Base-by-base conservation (phyloP, 2,113 vertebrate genomes). In the Peromyscus californicus region DNA sequence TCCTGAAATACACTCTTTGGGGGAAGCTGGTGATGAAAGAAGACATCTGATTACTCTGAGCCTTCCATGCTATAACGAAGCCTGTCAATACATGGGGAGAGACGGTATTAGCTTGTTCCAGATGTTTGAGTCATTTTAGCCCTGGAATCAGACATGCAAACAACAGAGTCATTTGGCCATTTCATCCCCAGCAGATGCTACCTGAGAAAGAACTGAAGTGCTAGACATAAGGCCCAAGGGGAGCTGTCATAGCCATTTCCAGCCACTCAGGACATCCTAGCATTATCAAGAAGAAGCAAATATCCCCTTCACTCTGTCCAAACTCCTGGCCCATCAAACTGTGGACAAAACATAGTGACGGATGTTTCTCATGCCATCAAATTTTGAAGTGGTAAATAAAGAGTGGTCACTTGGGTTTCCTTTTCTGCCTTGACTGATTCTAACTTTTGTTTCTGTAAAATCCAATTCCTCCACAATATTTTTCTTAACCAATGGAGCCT, bases 221-320 rank as follows among this genome's bases (percentile, higher is more conserved):
- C 54, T 22, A 79, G 42, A 76, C 1, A 79, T 13, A 57, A 10
- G 42, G 67, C 33, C 51, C 48, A 51, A 31, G 2, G 61, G 76
- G 19, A 95, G 19, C 33, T 88, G 17, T 65, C 59, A 39, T 33
- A 90, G 24, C 33, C 22, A 95, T 91, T 70, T 87, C 6, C 12
- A 83, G 86, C 6, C 33, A 95, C 48, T 91, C 8, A 69, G 76
- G 67, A 91, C 12, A 59, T 10, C 51, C 45, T 39, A 87, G 45
- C 31, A 79, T 74, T 70, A 61, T 89, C 33, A 95, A 82, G 39
- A 22, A 94, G 59, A 95, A 21, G 80, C 5, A 94, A 91, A 19
- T 24, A 78, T 36, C 31, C 12, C 10, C 19, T 72, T 2, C 29
- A n/a, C 11, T 29, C 42, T 93, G 7, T 65, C 21, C 65, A 96